Evolutionary conservation across 64 coral and sea anemone species (phyloP).

Genomic region (Catalaphyllia jardinei): DNA sequence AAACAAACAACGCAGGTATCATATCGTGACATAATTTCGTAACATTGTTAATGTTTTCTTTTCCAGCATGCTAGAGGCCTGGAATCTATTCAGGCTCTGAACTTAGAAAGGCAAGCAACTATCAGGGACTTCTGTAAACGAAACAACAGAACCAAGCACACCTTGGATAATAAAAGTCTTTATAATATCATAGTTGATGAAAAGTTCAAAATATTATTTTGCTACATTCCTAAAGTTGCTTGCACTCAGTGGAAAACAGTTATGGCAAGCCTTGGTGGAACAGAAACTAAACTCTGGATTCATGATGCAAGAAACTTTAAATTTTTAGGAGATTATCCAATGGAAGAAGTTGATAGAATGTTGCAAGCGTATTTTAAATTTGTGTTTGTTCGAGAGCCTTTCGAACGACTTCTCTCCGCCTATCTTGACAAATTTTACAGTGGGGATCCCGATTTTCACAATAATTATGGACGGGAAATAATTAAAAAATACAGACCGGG

Average conservation of each 20-base stretch:
- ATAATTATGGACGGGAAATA: not conserved
- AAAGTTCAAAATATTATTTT: slow-evolving; percentile 14
- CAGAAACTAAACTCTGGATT: not conserved
- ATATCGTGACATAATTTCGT: not conserved
- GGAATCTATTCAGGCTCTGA: not conserved
- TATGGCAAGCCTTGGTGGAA: not conserved
- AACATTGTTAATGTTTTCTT: not conserved
- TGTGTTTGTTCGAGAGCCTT: slow-evolving; percentile 18
- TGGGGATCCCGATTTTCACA: not conserved
- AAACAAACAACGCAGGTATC: not conserved
- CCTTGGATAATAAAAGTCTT: not conserved
- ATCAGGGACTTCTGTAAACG: slow-evolving; percentile 7
- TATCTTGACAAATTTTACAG: slow-evolving; percentile 2
- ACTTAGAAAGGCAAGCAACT: not conserved
- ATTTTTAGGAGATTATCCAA: not conserved
- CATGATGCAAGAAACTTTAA: slow-evolving; percentile 9
- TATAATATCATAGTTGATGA: not conserved
- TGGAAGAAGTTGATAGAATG: not conserved
- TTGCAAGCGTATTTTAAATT: slow-evolving; percentile 24
- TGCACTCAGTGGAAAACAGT: slow-evolving; percentile 19
- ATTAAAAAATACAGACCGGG: not conserved
- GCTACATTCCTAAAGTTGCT: slow-evolving; percentile 12
- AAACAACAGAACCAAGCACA: not conserved
- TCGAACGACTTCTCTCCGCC: slow-evolving; percentile 11
- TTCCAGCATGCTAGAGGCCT: not conserved